Base-by-base conservation (phyloP, 2,888 invertebrate species). In the Tridacna crocea region DNA sequence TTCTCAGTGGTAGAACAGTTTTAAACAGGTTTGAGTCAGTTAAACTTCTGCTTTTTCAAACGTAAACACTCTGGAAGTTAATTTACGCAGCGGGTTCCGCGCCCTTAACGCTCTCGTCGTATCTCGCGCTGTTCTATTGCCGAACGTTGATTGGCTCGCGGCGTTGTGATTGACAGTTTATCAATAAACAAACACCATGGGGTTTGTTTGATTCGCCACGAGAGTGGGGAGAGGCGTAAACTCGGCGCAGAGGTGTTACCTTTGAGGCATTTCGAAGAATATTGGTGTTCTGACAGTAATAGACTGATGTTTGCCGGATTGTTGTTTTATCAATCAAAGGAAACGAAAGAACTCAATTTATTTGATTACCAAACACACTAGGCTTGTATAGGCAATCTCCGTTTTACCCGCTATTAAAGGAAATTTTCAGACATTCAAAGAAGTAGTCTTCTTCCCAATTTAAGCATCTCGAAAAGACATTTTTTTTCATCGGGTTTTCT, bases 31-130 rank as follows among this genome's bases (percentile, higher is more conserved):
- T 80, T 79, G 79, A 84, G 83, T 82, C 79, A 73, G 78, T 80
- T 74, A 82, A 85, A 85, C 79, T 79, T 79, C 83, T 80, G 75
- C 68, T 72, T 84, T 82, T 85, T 82, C 83, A 83, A 88, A 83
- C 85, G 82, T 85, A 87, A 88, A 85, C 87, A 84, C 82, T 74
- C 72, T 75, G 85, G 77, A 79, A 84, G 85, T 87, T 88, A 84
- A 84, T 83, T 83, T 81, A 80, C 88, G 26, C 88, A 83, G 87
- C 87, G 63, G 80, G 88, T 73, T 75, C 60, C 80, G 80, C 83
- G 77, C 82, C 87, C 81, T 84, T 83, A 77, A 82, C 77, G 78
- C 84, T 77, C 82, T 77, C 75, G 79, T 79, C 68, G 58, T 63
- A 78, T 75, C 80, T 79, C 79, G 80, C 81, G 75, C 80, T 78